Base-by-base conservation (phyloP, 2,797 vertebrate genomes). In the Potorous gilbertii region DNA sequence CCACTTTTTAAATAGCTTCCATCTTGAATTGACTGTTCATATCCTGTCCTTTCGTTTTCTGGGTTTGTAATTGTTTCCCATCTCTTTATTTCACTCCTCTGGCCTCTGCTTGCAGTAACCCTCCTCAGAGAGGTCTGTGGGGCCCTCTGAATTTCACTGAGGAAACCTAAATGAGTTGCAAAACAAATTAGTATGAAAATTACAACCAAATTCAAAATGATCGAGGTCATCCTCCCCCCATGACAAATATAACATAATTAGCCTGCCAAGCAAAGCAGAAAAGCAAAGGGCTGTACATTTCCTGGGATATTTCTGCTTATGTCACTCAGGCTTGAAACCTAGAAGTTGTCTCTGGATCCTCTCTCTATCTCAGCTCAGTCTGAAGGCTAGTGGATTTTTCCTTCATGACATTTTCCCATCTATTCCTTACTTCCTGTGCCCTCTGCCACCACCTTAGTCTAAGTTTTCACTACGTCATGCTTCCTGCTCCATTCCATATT, bases 1-100 rank as follows among this genome's bases (percentile, higher is more conserved):
- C 66, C 93, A 31, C 90, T 96, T 93, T 96, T 28, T 59, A 52
- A 50, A 92, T 21, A 91, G 54, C n/a, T 56, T 59, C n/a, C 28
- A 55, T 62, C 40, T 93, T 54, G 1, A 18, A 28, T 94, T 92
- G 12, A 74, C 34, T 94, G 94, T 52, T 52, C 31, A 90, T 62
- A 40, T 46, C 28, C 31, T 89, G 55, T 59, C 29, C 40, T 24
- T 87, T 91, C 13, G 50, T 93, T 95, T 91, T 62, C 95, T 89
- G n/a, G 11, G 21, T 16, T 18, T 28, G 16, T 52, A 10, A 55
- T 27, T 59, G 87, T 5, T 28, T 81, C n/a, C 16, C 24, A 24
- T 28, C 13, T 52, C 1, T 27, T 57, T 40, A 0, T 34, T 52
- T 92, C 50, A 54, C 54, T 54, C 54, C 52, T 92, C 54, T 40